These are phyloP conservation scores for Calliphora vicina DNA, from an alignment of 1,140 invertebrate species.

Conservation along the genomic window DNA sequence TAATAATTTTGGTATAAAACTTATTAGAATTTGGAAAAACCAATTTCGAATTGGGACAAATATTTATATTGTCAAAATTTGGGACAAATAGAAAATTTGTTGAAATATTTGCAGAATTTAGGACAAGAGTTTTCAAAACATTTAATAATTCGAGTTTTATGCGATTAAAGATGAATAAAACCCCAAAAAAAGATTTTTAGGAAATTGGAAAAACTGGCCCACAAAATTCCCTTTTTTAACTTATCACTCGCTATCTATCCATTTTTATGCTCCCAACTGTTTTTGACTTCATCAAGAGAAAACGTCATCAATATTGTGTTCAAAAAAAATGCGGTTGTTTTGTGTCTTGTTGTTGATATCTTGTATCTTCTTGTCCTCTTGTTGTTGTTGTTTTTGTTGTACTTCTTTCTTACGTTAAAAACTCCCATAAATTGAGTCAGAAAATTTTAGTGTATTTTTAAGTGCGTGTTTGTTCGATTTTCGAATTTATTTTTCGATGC, in stretches of 20 bases:
- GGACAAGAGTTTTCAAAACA: too few relatives aligned
- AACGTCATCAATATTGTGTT: conserved; percentile 1
- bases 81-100: too few relatives aligned
- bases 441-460: background rate
- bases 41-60: too few relatives aligned
- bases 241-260: background rate
- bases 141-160: too few relatives aligned
- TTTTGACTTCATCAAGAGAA: background rate
- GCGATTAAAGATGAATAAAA: too few relatives aligned
- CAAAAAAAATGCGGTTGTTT: background rate
- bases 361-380: background rate
- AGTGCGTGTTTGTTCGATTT: background rate
- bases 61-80: too few relatives aligned
- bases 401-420: background rate
- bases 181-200: too few relatives aligned
- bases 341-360: background rate
- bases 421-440: background rate
- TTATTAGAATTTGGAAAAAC: too few relatives aligned
- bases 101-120: too few relatives aligned
- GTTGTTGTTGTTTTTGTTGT: background rate
- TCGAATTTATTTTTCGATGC: background rate
- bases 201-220: too few relatives aligned
- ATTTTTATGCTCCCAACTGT: background rate
- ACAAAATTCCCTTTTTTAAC: too few relatives aligned
- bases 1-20: too few relatives aligned